Base-by-base conservation (phyloP, 2,888 invertebrate genomes). In the Acronicta leporina region DNA sequence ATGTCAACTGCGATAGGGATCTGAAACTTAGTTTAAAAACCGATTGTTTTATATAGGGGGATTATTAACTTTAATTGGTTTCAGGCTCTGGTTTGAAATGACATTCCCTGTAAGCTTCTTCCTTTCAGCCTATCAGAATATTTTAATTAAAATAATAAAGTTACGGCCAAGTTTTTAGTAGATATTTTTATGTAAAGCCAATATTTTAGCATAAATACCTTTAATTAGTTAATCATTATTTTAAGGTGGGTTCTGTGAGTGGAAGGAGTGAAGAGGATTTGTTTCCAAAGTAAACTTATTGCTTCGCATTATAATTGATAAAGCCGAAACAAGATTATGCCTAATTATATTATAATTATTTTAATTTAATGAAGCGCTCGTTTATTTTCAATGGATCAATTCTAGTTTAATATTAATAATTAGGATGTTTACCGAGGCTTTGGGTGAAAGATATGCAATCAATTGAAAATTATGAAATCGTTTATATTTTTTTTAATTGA, bases 51-150 rank as follows among this genome's bases (percentile, higher is more conserved):
- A 84, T 87, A 82, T 84, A 79, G 85, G 77, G 76, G 88, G 91
- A 92, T 92, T 93, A 92, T 87, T 86, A 92, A 92, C 82, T 92
- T 92, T 91, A 92, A 92, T 93, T 92, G 89, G 86, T 90, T 91
- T 85, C 83, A 73, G 82, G 79, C 84, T 84, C 72, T 83, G 82
- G 75, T 76, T 79, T 80, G 82, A 84, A 85, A 85, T 85, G 82
- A 82, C 81, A 81, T 76, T 83, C 76, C 82, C 87, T 85, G 82
- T 88, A 86, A 83, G 85, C 83, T 84, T 74, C 76, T 71, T 73
- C 51, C 62, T 75, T 68, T 72, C 61, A 66, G 64, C 73, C 77
- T 80, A 78, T 77, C 74, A 63, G 73, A 83, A 80, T 79, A 81
- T 75, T 84, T 82, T 82, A 83, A 84, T 85, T 83, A 80, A 82